phyloP scores from a whole-genome alignment of 1,140 invertebrate genomes.

The Asobara japonica region DNA sequence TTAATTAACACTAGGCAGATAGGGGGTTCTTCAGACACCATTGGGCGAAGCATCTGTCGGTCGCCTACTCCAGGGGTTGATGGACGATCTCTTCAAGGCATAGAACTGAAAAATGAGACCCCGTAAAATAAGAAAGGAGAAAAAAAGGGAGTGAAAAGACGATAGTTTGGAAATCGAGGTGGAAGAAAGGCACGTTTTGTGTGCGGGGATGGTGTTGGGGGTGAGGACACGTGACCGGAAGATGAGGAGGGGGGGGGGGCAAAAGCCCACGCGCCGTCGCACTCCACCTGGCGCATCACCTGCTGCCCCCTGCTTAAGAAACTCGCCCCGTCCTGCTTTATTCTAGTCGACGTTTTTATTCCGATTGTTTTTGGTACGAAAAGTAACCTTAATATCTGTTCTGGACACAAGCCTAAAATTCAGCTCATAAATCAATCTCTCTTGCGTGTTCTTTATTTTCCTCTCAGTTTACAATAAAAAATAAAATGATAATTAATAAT shows the following conservation, averaged over 20 bases:
- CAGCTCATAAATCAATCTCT: neutral
- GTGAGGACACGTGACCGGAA: slow-evolving; percentile 62
- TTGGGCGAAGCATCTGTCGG: slow-evolving; percentile 30
- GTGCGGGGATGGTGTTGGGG: slow-evolving; percentile 35
- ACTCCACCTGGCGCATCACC: slow-evolving; percentile 67
- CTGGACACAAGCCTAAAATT: neutral
- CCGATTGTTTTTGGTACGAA: neutral
- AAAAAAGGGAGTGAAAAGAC: slow-evolving; percentile 38
- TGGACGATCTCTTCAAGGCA: slow-evolving; percentile 36
- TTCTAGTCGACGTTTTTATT: slow-evolving; percentile 3
- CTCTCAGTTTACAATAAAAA: no score
- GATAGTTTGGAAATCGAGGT: slow-evolving; percentile 28
- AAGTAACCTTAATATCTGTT: neutral
- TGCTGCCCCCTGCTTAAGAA: slow-evolving; percentile 62
- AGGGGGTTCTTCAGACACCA: slow-evolving; percentile 21
- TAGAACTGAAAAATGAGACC: slow-evolving; percentile 29
- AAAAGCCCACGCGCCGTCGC: slow-evolving; percentile 64
- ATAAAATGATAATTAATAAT: no score
- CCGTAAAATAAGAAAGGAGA: slow-evolving; percentile 27
- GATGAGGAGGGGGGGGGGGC: slow-evolving; percentile 56
- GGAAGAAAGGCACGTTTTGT: slow-evolving; percentile 34
- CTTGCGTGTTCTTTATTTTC: neutral
- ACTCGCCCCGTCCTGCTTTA: slow-evolving; percentile 1
- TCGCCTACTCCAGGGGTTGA: slow-evolving; percentile 21
- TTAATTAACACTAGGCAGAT: slow-evolving; percentile 31